Base-by-base conservation (phyloP, 2,113 vertebrate species). In the Stercorarius parasiticus region DNA sequence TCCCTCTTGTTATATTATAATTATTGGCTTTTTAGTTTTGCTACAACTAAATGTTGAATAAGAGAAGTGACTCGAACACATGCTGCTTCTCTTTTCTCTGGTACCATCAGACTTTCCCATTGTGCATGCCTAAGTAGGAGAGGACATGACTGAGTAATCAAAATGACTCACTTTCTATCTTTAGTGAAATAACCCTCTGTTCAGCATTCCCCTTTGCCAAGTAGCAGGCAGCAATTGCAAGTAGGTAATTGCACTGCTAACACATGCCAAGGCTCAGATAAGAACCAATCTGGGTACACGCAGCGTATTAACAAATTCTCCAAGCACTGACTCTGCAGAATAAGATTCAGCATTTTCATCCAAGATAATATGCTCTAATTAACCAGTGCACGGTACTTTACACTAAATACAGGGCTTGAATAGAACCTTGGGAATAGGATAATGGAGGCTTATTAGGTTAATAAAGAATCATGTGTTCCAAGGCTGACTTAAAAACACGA, bases 381-480 rank as follows among this genome's bases (percentile, higher is more conserved):
- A 97, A 97, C 94, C 92, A 92, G 89, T 94, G 90, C 94, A 94
- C 1, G 34, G 93, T 93, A 92, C 93, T 97, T 96, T 97, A 94
- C 95, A 93, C 94, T 96, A 97, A 96, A 96, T 86, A 93, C 86
- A 85, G 70, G 86, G 71, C 95, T 95, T 97, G 96, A 97, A 95
- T 92, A 97, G 93, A 92, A 96, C 96, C 95, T 90, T 62, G 79
- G 91, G 94, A 97, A 95, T 97, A 88, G 97, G 97, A 97, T 97
- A 97, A 97, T 97, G 94, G 95, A 96, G 81, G 97, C 97, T 97
- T 97, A 97, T 97, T 97, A 96, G 90, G 96, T 96, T 97, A 96
- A 97, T 97, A 97, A 97, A 97, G 97, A 97, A 97, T 97, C 95
- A 96, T 96, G 96, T 95, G 95, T 97, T 96, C 96, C 93, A 93